Base-by-base conservation (phyloP, 2,797 vertebrate genomes). In the Dendrocincla fuliginosa region DNA sequence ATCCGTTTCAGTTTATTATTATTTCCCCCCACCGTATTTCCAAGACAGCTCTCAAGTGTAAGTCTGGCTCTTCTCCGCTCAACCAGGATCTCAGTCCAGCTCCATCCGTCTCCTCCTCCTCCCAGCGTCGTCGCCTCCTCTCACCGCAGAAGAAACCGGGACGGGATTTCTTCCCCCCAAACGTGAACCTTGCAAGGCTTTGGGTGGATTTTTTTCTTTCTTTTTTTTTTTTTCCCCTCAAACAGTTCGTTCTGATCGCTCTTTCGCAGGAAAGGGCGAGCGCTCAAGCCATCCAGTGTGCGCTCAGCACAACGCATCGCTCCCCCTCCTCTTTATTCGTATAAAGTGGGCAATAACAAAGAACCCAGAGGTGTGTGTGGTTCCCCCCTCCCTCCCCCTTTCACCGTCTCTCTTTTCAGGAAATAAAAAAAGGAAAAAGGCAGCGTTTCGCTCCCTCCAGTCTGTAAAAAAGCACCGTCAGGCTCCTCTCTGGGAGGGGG, bases 1-100 rank as follows among this genome's bases (percentile, higher is more conserved):
- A 99, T 98, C 98, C 98, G 97, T 98, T 98, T 98, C 98, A 98
- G 98, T 98, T 98, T 91, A 84, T 94, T 92, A 94, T 94, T 93
- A 94, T 94, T 71, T 61, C 67, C 27, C 68, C 74, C 68, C 95
- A 89, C 59, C 47, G 68, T 83, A 71, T 64, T 98, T 98, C 98
- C 98, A 98, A 98, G 98, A 98, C 95, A 96, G 87, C 96, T 97
- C 94, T 95, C 95, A 93, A 65, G 70, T 24, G 28, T 84, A 55
- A 93, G 83, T 71, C 82, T 79, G 63, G 85, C 96, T 96, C 90
- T 92, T 93, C 95, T 92, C 84, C 82, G 12, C 97, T 96, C 95
- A 83, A 63, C 87, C 47, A 69, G 96, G 94, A 86, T 87, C 90
- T 96, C 95, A 80, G 94, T 96, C 88, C 97, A 84, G 79, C 93